These are phyloP conservation scores for Cercopithecus mona DNA, from an alignment of 2,113 vertebrate genomes.

Conservation along the genomic window DNA sequence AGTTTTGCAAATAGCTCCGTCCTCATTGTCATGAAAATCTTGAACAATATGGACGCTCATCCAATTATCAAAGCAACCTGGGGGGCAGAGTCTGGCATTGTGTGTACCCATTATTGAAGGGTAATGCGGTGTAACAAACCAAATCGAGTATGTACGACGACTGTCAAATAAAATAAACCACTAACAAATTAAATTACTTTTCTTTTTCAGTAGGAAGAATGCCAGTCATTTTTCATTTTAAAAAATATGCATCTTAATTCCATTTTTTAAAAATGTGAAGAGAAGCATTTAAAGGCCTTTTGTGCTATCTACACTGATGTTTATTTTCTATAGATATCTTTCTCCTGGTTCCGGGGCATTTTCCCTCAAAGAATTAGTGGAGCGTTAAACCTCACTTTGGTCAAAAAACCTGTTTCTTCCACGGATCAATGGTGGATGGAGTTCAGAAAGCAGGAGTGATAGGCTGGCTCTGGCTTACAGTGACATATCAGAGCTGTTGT, in stretches of 20 bases:
- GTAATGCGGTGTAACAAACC: conserved; percentile 87
- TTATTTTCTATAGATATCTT: neutral
- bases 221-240: conserved; percentile 81
- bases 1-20: conserved; percentile 14
- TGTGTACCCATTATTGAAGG: conserved; percentile 78
- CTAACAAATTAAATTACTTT: conserved; percentile 86
- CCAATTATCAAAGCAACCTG: conserved; percentile 69
- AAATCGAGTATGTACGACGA: conserved; percentile 81
- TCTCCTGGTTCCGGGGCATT: neutral
- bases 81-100: conserved; percentile 74
- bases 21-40: conserved; percentile 63
- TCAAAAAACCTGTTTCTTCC: conserved; percentile 54
- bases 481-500: neutral
- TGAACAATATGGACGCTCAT: conserved; percentile 62
- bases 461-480: neutral
- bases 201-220: conserved; percentile 76
- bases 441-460: conserved; percentile 53
- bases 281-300: neutral
- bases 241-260: conserved; percentile 79
- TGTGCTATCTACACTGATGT: neutral
- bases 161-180: conserved; percentile 86
- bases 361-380: conserved; percentile 48
- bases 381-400: conserved; percentile 55
- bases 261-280: conserved; percentile 27
- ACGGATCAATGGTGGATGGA: conserved; percentile 14